phyloP scores from a whole-genome alignment of 2,113 vertebrate species.

The Carollia perspicillata region DNA sequence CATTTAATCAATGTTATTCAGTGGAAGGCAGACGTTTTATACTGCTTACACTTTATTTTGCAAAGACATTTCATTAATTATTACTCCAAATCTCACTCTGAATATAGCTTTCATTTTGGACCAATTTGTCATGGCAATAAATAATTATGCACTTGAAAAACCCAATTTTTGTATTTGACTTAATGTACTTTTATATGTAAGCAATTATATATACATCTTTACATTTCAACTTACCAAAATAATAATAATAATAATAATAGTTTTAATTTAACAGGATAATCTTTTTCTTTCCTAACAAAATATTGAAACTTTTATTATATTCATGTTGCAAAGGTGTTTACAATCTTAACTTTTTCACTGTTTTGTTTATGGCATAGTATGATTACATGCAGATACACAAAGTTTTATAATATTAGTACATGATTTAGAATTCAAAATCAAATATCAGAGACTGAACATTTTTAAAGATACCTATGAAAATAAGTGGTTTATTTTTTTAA shows the following conservation, averaged over 20 bases:
- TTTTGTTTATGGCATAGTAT: conserved; percentile 33
- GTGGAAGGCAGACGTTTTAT: conserved; percentile 47
- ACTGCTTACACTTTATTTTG: conserved; percentile 70
- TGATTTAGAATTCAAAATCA: conserved; percentile 31
- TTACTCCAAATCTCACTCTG: conserved; percentile 42
- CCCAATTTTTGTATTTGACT: conserved; percentile 55
- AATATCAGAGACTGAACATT: conserved; percentile 33
- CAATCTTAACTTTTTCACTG: conserved; percentile 1
- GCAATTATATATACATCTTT: conserved; percentile 10
- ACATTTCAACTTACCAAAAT: conserved; percentile 38
- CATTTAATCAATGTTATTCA: conserved; percentile 55
- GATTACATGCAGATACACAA: neutral
- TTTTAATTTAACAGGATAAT: conserved; percentile 31
- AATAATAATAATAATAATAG: no score
- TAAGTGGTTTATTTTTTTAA: conserved; percentile 34
- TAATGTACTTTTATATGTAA: conserved; percentile 50
- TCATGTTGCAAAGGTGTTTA: conserved; percentile 12
- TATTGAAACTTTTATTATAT: conserved; percentile 18
- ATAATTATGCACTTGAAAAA: conserved; percentile 65
- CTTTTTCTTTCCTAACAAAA: conserved; percentile 51
- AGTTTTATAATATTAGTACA: conserved; percentile 28
- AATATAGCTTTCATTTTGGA: conserved; percentile 65
- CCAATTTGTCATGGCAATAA: conserved; percentile 74
- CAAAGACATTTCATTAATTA: conserved; percentile 64
- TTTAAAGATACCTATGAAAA: conserved; percentile 17